phyloP scores from a whole-genome alignment of 2,888 invertebrate species.

The Sarcophaga caerulescens region DNA sequence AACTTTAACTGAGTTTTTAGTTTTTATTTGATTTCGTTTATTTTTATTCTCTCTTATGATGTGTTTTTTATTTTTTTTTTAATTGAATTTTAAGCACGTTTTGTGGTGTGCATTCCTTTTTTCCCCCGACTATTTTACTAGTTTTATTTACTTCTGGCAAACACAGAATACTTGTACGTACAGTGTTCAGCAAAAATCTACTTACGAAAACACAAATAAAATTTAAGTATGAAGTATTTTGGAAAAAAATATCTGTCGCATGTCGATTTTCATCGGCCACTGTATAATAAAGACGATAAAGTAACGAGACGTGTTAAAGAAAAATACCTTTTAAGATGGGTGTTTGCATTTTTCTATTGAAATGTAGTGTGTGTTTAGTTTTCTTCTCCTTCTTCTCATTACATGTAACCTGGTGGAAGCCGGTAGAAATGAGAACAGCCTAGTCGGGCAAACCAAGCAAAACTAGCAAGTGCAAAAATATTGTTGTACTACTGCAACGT shows the following conservation, averaged over 20 bases:
- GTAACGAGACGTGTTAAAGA: constrained; percentile 40
- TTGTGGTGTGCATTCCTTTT: constrained; percentile 33
- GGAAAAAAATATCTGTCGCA: no score
- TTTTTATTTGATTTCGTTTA: background rate
- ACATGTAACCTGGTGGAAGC: background rate
- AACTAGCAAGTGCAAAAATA: constrained; percentile 53
- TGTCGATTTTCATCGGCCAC: no score
- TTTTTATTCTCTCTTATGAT: background rate
- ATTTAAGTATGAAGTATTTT: no score
- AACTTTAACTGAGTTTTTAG: constrained; percentile 38
- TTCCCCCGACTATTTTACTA: constrained; percentile 47
- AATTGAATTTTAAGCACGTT: constrained; percentile 66
- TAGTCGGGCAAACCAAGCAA: background rate
- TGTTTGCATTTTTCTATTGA: constrained; percentile 35
- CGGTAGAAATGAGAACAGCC: background rate
- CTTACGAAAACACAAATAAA: no score
- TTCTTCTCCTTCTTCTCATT: background rate
- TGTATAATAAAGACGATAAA: constrained; percentile 3
- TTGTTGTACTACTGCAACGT: background rate
- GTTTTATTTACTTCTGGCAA: constrained; percentile 60
- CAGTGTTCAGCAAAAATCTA: no score
- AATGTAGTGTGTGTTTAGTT: background rate
- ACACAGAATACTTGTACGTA: constrained; percentile 4
- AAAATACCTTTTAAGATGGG: constrained; percentile 14
- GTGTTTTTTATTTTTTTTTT: background rate